phyloP scores from a whole-genome alignment of 2,888 invertebrate genomes.

The Oxyscelio sp. region DNA sequence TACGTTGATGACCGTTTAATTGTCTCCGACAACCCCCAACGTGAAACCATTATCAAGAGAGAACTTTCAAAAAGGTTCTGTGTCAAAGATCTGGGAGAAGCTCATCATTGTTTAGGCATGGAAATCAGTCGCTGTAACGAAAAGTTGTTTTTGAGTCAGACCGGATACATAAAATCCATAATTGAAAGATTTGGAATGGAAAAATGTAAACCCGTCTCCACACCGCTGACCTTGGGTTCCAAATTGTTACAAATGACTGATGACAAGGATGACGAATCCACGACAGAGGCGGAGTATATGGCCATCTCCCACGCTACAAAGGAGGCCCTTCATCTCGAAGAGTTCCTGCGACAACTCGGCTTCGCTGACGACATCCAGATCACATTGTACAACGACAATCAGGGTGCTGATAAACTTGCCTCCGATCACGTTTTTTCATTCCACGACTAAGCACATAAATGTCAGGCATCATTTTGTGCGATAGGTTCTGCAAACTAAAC shows the following conservation, averaged over 20 bases:
- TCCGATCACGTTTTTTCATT: slow-evolving; percentile 9
- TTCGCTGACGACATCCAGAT: neutral
- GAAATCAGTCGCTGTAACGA: neutral
- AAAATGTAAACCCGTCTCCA: too few relatives aligned
- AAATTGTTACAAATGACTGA: neutral
- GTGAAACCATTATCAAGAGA: neutral
- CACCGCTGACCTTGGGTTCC: neutral
- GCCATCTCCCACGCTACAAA: slow-evolving; percentile 7
- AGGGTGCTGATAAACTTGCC: slow-evolving; percentile 21
- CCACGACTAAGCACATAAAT: too few relatives aligned
- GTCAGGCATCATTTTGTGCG: too few relatives aligned
- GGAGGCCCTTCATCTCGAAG: slow-evolving; percentile 11
- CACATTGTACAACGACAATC: slow-evolving; percentile 19
- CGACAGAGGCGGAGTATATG: too few relatives aligned
- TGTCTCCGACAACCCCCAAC: neutral
- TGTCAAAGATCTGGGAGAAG: neutral
- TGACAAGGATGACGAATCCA: neutral
- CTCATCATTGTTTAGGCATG: neutral
- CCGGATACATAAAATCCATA: neutral
- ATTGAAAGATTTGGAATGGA: too few relatives aligned
- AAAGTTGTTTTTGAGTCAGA: too few relatives aligned
- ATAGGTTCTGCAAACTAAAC: too few relatives aligned
- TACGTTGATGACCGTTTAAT: neutral
- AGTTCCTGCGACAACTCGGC: slow-evolving; percentile 10
- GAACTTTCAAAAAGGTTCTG: neutral